These are phyloP conservation scores for Vulpes vulpes DNA, from an alignment of 2,113 vertebrate genomes.

Conservation along the genomic window DNA sequence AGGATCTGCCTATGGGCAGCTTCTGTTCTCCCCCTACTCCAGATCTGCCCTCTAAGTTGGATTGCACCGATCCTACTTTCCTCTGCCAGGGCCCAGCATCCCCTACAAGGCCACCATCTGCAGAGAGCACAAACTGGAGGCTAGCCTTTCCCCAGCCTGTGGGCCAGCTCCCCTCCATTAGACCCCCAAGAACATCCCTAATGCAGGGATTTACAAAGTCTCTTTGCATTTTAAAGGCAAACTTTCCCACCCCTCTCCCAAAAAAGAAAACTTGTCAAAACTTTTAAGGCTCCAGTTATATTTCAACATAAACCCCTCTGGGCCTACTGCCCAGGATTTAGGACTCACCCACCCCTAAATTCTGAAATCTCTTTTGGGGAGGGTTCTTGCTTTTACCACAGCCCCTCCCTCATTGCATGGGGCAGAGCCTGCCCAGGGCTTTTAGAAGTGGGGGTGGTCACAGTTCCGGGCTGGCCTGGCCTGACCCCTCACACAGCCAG, in stretches of 20 bases:
- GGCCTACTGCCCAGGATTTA: constrained; percentile 29
- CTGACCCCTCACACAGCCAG: constrained; percentile 25
- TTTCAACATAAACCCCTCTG: neutral
- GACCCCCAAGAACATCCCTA: neutral
- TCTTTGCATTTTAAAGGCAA: neutral
- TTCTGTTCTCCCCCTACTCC: neutral
- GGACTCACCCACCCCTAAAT: neutral
- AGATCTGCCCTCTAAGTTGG: neutral
- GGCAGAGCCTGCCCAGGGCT: neutral
- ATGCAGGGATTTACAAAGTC: neutral
- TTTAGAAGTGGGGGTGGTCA: neutral
- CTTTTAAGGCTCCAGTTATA: neutral
- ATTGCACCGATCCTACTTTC: neutral
- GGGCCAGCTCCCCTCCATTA: neutral
- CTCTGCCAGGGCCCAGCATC: neutral
- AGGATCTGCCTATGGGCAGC: neutral
- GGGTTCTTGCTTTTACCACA: neutral
- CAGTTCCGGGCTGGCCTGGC: constrained; percentile 33
- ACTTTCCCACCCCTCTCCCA: neutral
- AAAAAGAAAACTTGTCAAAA: neutral
- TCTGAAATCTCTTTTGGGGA: neutral
- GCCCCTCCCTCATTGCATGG: neutral
- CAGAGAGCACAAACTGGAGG: neutral
- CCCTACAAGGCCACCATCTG: neutral
- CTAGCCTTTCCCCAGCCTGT: neutral